A percentile compares a stretch with the other conserved stretches of the same genome.
These are phyloP conservation scores for Phylloscopus collybita DNA, from an alignment of 2,797 vertebrate genomes.

Conservation along the genomic window DNA sequence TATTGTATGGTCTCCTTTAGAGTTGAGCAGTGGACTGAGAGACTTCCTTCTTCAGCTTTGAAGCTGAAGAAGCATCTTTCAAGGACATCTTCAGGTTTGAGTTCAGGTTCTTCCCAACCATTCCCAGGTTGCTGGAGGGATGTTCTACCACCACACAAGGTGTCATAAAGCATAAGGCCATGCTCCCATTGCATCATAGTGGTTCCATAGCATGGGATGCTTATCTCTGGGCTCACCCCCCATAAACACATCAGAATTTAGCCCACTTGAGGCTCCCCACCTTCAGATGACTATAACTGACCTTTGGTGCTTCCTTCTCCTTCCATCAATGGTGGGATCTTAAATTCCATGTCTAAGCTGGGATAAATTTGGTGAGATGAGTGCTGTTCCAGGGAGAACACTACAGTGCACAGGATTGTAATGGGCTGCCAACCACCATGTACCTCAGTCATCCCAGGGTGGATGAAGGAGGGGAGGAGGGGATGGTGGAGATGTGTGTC, in stretches of 20 bases:
- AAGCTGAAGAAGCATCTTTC: not conserved
- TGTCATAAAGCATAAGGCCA: not conserved
- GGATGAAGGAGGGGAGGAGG: not conserved
- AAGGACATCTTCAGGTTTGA: not conserved
- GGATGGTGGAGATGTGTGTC: not conserved
- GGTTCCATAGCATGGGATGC: accelerated
- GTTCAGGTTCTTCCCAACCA: not conserved
- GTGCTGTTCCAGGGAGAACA: not conserved
- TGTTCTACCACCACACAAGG: accelerated
- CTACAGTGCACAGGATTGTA: accelerated
- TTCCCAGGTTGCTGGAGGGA: not conserved
- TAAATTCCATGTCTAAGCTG: not conserved
- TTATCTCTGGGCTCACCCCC: not conserved
- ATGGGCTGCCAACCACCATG: not conserved
- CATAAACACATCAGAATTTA: not conserved
- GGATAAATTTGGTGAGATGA: not conserved
- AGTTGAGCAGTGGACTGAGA: not conserved
- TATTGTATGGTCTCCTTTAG: not conserved
- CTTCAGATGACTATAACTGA: not conserved
- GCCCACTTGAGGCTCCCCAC: not conserved
- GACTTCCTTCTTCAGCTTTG: not conserved
- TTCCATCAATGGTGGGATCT: not conserved
- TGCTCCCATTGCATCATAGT: not conserved
- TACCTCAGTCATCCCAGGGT: not conserved
- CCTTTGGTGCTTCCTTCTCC: not conserved